Evolutionary conservation across 2,888 invertebrate species (phyloP).

Genomic region (Caenorhabditis imperialis): DNA sequence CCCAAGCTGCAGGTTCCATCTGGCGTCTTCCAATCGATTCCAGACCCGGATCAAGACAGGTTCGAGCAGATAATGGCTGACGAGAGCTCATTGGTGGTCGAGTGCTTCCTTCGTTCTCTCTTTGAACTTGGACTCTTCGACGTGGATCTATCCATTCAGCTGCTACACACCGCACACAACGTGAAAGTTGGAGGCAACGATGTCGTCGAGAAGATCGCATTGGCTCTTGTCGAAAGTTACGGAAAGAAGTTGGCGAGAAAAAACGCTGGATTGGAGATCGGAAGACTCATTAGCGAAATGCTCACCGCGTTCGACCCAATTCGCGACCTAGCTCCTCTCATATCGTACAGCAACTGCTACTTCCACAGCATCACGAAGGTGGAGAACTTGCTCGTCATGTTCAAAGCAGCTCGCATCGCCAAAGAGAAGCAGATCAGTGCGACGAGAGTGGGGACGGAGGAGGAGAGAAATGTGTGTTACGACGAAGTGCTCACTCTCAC

Average conservation of each 20-base stretch:
- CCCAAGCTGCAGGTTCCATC: conserved; percentile 43
- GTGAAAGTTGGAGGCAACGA: conserved; percentile 6
- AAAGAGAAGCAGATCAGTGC: conserved; percentile 42
- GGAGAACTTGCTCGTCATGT: conserved; percentile 32
- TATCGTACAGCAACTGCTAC: conserved; percentile 5
- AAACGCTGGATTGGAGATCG: conserved; percentile 14
- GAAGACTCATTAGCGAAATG: conserved; percentile 13
- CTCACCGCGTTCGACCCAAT: conserved; percentile 28
- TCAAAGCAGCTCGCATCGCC: conserved; percentile 38
- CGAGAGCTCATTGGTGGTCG: conserved; percentile 5
- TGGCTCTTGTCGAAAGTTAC: conserved; percentile 46
- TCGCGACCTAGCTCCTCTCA: conserved; percentile 17
- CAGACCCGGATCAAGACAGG: conserved; percentile 11
- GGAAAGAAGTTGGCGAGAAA: conserved; percentile 34
- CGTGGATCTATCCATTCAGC: conserved; percentile 26
- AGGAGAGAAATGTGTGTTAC: neutral
- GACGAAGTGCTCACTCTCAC: conserved; percentile 16
- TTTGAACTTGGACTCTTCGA: conserved; percentile 50
- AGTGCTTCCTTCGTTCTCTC: conserved; percentile 39
- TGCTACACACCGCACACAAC: conserved; percentile 14
- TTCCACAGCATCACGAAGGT: conserved; percentile 27
- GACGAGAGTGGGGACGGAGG: conserved; percentile 2
- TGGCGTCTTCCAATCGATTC: conserved; percentile 29
- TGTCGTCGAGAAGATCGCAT: conserved; percentile 25
- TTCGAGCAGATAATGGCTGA: conserved; percentile 35